Base-by-base conservation (phyloP, 2,797 vertebrate species). In the Acanthurus tractus region DNA sequence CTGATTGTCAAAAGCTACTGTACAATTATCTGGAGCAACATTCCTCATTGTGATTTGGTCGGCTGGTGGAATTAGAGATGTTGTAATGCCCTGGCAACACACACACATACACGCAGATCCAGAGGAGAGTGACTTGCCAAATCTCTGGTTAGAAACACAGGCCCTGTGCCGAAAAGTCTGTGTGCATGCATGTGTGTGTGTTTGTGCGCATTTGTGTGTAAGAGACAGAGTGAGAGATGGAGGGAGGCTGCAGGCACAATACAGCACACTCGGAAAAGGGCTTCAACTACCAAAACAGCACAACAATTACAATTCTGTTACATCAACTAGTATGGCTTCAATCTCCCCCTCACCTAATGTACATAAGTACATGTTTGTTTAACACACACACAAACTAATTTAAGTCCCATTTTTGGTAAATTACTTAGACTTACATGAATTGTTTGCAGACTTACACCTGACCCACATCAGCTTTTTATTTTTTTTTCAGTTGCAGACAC, bases 81-180 rank as follows among this genome's bases (percentile, higher is more conserved):
- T 74, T 92, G 93, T 90, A 93, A 93, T 84, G 83, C 76, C 74
- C 79, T 86, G 83, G 84, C 83, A 92, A 92, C 80, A 71, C 54
- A 82, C 75, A 71, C 70, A 68, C 59, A 62, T 22, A 64, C 34
- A 79, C 55, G 67, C 13, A 78, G 73, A 76, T 74, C 50, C 78
- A 70, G 71, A 63, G 59, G 66, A 69, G 70, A 83, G 67, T 75
- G 78, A 88, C 70, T 84, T 86, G 89, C 88, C 86, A 89, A 85
- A 86, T 84, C 70, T 86, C 82, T 83, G 74, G 59, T 78, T 86
- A 86, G 83, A 67, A 88, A 79, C 78, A 78, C 15, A 14, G 82
- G 83, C 70, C 23, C 9, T 50, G 63, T 84, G 84, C 81, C 79
- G 59, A 76, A 78, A 76, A 61, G 59, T 74, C 0, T 80, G 73